Evolutionary conservation across 2,113 vertebrate species (phyloP), one percentile per base, ranked within the genome.

Genomic region (Amblyopsis rosae): DNA sequence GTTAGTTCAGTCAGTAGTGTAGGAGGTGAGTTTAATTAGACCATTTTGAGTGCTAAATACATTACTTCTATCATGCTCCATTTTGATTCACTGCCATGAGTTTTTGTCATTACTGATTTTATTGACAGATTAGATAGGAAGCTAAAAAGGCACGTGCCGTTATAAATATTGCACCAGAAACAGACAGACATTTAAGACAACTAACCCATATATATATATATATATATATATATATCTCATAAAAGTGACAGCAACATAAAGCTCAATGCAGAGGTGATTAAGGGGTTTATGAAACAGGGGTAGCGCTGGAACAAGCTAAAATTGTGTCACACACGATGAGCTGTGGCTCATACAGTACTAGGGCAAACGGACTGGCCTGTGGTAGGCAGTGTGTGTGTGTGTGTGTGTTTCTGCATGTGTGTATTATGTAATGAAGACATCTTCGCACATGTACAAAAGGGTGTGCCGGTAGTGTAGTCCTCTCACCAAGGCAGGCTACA

Each of bases 81-180:
- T 81, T 91, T 88, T 73, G 81, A 90, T 87, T 87, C 77, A 77
- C 82, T 86, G 81, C 77, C 62, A 67, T 69, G 86, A 80, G 81
- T 76, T 85, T 84, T 32, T 78, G 76, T 83, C 75, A 35, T 70
- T 79, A 77, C 83, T 76, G 72, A 79, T 80, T 89, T 90, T 85
- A 82, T 83, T 70, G 84, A 87, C 73, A 85, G 90, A 92, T 87
- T 90, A 89, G 90, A 92, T 87, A 85, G 85, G 85, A 91, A 91
- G 90, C 90, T 87, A 92, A 90, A 92, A 93, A 94, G 92, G 92
- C 92, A 91, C 91, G 82, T 91, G 90, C 90, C 82, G 79, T 87
- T 84, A 85, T 87, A 90, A 84, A 88, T 89, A 88, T 87, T 91
- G 90, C 90, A 92, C 90, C 89, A 87, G 86, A 90, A 93, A 92